These are phyloP conservation scores for Chalcis sispes DNA, from an alignment of 2,888 invertebrate genomes.

Conservation along the genomic window DNA sequence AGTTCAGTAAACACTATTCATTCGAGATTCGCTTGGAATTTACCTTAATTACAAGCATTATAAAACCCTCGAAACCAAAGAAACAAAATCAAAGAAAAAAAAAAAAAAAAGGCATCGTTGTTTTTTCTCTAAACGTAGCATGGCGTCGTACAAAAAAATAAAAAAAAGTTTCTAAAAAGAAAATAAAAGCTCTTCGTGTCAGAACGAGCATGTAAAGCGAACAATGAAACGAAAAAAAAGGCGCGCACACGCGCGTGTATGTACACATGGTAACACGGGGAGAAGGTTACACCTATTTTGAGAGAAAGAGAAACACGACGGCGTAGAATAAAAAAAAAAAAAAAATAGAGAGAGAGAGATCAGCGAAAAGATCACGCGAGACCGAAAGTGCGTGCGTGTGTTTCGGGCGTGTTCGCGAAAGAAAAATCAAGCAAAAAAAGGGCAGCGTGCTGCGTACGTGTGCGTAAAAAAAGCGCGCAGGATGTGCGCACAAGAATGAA, in stretches of 20 bases:
- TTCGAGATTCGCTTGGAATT: slow-evolving; percentile 32
- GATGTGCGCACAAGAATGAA: too few species aligned
- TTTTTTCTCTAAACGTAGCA: not conserved
- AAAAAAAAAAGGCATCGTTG: not conserved
- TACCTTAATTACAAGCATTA: slow-evolving; percentile 38
- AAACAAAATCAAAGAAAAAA: not conserved
- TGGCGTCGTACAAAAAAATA: not conserved
- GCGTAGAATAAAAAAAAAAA: not conserved
- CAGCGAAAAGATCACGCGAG: too few species aligned
- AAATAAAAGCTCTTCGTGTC: not conserved
- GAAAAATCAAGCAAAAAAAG: not conserved
- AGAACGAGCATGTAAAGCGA: not conserved
- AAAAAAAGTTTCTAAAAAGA: not conserved
- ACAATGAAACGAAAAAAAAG: too few species aligned
- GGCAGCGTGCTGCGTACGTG: too few species aligned
- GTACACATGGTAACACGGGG: not conserved
- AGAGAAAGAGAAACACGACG: not conserved
- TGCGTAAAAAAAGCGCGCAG: too few species aligned
- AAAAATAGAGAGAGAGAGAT: too few species aligned
- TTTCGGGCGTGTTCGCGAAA: not conserved
- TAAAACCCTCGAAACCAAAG: not conserved
- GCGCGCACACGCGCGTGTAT: not conserved
- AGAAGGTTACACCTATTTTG: not conserved
- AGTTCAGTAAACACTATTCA: slow-evolving; percentile 49
- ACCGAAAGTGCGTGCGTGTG: not conserved